A percentile compares a stretch with the other conserved stretches of the same genome.
Evolutionary conservation across 2,888 invertebrate species (phyloP).

Genomic region (Lasioglossum vierecki): DNA sequence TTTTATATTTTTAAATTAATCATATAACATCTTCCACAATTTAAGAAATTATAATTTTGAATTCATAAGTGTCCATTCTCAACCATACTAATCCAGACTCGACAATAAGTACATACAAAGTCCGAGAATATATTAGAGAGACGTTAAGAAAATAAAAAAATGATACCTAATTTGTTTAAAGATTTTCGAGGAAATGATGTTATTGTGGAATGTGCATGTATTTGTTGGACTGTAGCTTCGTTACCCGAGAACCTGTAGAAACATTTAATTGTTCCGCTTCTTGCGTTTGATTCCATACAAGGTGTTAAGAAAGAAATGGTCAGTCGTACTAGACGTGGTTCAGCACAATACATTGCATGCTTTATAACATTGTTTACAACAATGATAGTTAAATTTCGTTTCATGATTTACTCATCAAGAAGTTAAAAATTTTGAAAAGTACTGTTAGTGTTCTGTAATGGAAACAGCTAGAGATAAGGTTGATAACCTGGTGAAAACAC

Average conservation of each 20-base stretch:
- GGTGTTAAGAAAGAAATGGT: background rate
- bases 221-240: slow-evolving; percentile 21
- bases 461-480: background rate
- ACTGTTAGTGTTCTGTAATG: background rate
- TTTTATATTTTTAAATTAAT: background rate
- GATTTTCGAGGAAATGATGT: slow-evolving; percentile 15
- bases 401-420: background rate
- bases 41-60: background rate
- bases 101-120: background rate
- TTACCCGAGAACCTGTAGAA: slow-evolving; percentile 29
- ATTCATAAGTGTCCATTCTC: background rate
- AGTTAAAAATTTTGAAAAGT: background rate
- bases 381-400: background rate
- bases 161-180: background rate
- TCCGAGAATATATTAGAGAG: background rate
- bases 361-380: background rate
- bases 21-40: background rate
- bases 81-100: background rate
- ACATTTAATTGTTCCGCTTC: background rate
- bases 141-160: background rate
- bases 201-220: slow-evolving; percentile 12
- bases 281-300: background rate
- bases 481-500: background rate
- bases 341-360: background rate
- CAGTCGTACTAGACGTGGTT: background rate